A percentile compares a stretch with the other conserved stretches of the same genome.
These are phyloP conservation scores for Origma solitaria DNA, from an alignment of 2,113 vertebrate species.

Conservation along the genomic window DNA sequence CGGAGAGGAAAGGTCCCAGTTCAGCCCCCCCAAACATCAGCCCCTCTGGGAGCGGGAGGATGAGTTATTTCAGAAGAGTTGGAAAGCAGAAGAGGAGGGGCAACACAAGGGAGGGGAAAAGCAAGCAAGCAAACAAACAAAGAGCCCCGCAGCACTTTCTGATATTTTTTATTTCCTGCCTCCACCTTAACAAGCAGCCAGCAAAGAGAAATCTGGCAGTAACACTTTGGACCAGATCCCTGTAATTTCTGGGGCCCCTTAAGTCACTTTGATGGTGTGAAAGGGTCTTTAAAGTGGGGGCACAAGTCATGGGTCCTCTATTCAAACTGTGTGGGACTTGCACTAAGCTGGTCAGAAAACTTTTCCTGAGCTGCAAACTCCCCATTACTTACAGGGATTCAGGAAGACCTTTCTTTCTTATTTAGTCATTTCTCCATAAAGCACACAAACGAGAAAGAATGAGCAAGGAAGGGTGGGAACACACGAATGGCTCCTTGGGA, in stretches of 20 bases:
- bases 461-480: neutral
- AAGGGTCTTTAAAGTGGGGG: neutral
- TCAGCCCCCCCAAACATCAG: neutral
- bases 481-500: neutral
- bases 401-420: neutral
- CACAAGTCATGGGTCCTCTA: neutral
- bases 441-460: neutral
- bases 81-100: neutral
- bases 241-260: neutral
- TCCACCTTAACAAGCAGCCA: neutral
- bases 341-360: neutral
- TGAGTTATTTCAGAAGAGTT: conserved; percentile 16
- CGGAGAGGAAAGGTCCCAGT: conserved; percentile 30
- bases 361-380: neutral
- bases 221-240: neutral
- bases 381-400: neutral
- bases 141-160: neutral
- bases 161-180: neutral
- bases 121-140: neutral
- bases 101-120: neutral
- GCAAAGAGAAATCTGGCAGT: neutral
- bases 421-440: neutral
- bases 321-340: neutral
- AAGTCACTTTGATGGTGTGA: neutral
- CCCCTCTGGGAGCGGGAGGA: neutral